Evolutionary conservation across 2,888 invertebrate species (phyloP), one percentile per base, ranked within the genome.

Genomic region (Trypoxylon attenuatum): DNA sequence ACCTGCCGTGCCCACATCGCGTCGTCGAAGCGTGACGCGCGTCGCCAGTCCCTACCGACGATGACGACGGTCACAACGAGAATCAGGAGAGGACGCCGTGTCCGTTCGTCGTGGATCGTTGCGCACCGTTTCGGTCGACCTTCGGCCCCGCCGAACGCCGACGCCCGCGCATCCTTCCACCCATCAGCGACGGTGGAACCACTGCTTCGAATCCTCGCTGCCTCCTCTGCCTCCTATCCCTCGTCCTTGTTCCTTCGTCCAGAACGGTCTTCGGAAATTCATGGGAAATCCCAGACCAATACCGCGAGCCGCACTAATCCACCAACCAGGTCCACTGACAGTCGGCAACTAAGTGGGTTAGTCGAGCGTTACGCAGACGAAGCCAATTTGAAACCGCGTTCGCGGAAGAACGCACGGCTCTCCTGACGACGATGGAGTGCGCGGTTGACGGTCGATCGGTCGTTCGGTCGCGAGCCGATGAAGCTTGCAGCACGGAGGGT

Each of bases 1-100:
- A 68, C 61, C 61, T 68, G 53, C 27, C 56, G 16, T 39, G 50
- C 55, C 50, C 16, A 27, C 27, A n/a, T n/a, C n/a, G n/a, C n/a
- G 27, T 27, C 27, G 8, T 6, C n/a, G 27, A 27, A 27, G 27
- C 8, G 8, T 13, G 33, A 13, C 33, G 33, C 6, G 33, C 33
- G 33, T 8, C 33, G 33, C 10, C 33, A 13, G 33, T 4, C 33
- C 33, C n/a, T 33, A 13, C 10, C 33, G 10, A 10, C 33, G n/a
- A 13, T 13, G 33, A 33, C 33, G 13, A 33, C 13, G 33, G 13
- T 13, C 13, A 33, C 13, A 4, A 33, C 33, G 33, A 10, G 10
- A n/a, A n/a, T 13, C n/a, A 33, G 29, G 29, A 29, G 29, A 29
- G 10, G 33, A 33, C 33, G 33, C 13, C 33, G 33, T 8, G 13